These are phyloP conservation scores for Cataglyphis livida DNA, from an alignment of 2,888 invertebrate genomes.

Conservation along the genomic window DNA sequence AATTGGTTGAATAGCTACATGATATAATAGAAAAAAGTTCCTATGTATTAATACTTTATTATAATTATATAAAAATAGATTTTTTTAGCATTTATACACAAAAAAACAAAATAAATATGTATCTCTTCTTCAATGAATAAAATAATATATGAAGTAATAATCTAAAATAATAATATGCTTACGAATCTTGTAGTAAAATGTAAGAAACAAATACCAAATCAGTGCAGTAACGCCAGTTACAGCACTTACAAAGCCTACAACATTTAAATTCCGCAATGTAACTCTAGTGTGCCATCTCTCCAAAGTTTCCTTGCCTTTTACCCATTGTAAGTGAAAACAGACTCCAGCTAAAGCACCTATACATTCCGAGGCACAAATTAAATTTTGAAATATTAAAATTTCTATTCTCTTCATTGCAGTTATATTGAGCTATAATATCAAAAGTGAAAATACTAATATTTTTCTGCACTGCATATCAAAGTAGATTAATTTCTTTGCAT, in stretches of 20 bases:
- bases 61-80: neutral
- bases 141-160: neutral
- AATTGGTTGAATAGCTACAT: conserved; percentile 69
- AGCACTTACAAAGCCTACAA: conserved; percentile 72
- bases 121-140: conserved; percentile 1
- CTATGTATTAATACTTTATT: neutral
- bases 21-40: conserved; percentile 26
- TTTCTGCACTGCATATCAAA: neutral
- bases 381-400: neutral
- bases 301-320: conserved; percentile 69
- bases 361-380: neutral
- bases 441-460: neutral
- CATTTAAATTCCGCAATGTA: conserved; percentile 71
- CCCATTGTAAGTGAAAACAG: conserved; percentile 76
- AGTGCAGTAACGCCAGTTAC: conserved; percentile 67
- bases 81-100: neutral
- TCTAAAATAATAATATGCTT: conserved; percentile 59
- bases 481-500: neutral
- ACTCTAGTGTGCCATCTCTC: conserved; percentile 71
- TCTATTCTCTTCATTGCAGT: neutral
- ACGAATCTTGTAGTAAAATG: conserved; percentile 74
- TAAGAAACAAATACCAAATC: conserved; percentile 77
- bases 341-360: conserved; percentile 70
- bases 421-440: neutral
- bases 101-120: neutral